A percentile compares a stretch with the other conserved stretches of the same genome.
These are phyloP conservation scores for Halcyon badia DNA, from an alignment of 2,797 vertebrate species.

Conservation along the genomic window DNA sequence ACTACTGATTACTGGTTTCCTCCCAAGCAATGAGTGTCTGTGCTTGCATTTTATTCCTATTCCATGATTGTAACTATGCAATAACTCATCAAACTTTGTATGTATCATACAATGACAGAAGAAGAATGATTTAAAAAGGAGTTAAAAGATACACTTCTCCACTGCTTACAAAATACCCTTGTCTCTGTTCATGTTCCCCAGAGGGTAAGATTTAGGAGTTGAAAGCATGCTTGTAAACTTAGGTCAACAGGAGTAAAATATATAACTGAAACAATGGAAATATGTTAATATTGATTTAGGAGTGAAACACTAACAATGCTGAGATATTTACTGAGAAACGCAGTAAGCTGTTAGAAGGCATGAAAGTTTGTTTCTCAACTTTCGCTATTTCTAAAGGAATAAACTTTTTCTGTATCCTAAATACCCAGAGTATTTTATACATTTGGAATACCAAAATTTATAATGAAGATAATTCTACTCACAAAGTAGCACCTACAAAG, in stretches of 20 bases:
- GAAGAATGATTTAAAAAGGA: neutral
- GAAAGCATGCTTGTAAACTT: neutral
- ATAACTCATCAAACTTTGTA: neutral
- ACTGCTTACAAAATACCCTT: neutral
- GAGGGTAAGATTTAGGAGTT: neutral
- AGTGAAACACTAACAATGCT: neutral
- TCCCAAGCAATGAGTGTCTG: neutral
- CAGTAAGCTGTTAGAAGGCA: neutral
- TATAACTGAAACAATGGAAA: neutral
- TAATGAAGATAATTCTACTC: neutral
- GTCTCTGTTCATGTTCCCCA: neutral
- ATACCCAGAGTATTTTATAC: neutral
- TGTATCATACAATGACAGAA: neutral
- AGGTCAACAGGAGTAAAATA: neutral
- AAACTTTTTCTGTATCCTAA: neutral
- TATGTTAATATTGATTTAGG: constrained; percentile 11
- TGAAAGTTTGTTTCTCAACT: neutral
- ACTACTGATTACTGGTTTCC: neutral
- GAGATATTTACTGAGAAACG: neutral
- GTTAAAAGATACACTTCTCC: neutral
- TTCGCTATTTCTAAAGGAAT: neutral
- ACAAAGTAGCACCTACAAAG: neutral
- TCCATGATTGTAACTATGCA: neutral
- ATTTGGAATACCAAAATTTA: neutral
- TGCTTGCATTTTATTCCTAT: neutral